These are phyloP conservation scores for Agonopterix heracliana DNA, from an alignment of 2,888 invertebrate genomes.

Conservation along the genomic window DNA sequence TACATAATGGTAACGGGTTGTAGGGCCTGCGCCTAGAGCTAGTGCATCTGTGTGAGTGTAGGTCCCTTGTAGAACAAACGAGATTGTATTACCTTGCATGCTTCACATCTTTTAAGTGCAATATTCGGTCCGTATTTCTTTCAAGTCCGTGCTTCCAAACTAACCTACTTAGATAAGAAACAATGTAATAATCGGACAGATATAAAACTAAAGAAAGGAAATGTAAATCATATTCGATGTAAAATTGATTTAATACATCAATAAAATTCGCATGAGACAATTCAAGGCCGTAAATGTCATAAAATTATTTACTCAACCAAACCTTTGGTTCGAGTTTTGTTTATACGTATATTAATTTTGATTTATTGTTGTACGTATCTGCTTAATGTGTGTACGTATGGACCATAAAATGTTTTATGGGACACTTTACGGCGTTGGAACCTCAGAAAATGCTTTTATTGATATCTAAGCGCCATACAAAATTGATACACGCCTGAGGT, in stretches of 20 bases:
- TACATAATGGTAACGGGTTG: too few species aligned
- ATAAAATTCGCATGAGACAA: slow-evolving; percentile 58
- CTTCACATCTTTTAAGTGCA: too few species aligned
- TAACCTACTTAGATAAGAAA: slow-evolving; percentile 36
- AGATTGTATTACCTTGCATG: too few species aligned
- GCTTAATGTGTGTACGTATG: slow-evolving; percentile 67
- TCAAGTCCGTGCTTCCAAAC: too few species aligned
- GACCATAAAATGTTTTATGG: slow-evolving; percentile 66
- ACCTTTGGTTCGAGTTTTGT: slow-evolving; percentile 51
- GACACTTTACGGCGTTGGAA: slow-evolving; percentile 58
- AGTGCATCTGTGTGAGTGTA: too few species aligned
- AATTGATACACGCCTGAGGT: slow-evolving; percentile 40
- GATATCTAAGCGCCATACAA: slow-evolving; percentile 56
- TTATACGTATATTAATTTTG: slow-evolving; percentile 60
- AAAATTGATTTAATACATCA: slow-evolving; percentile 42
- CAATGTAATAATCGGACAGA: slow-evolving; percentile 31
- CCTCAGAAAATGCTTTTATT: slow-evolving; percentile 63
- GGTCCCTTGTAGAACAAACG: too few species aligned
- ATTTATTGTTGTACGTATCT: slow-evolving; percentile 66
- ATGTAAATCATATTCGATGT: slow-evolving; percentile 43
- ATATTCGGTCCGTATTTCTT: too few species aligned
- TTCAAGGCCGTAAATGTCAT: slow-evolving; percentile 57
- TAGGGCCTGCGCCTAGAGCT: too few species aligned
- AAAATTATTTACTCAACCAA: slow-evolving; percentile 58
- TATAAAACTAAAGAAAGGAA: slow-evolving; percentile 34